Conservation (phyloP, 2,113 vertebrate species). For the Brachyhypopomus gauderio region DNA sequence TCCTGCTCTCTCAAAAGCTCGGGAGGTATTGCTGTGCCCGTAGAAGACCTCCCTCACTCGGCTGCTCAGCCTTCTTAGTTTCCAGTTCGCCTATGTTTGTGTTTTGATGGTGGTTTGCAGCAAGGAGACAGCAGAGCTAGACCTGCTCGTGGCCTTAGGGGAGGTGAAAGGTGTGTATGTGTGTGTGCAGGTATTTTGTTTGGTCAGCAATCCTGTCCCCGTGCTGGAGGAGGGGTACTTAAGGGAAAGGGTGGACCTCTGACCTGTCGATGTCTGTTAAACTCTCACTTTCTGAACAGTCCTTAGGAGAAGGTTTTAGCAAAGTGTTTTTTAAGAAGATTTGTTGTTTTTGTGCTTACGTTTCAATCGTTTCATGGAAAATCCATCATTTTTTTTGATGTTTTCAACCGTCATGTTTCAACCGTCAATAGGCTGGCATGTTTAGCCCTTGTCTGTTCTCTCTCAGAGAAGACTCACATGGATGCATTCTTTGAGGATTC, state of each 20-base stretch:
- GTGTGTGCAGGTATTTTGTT: conserved; percentile 15
- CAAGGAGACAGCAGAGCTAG: conserved; percentile 5
- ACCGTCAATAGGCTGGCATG: not conserved
- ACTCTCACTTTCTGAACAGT: not conserved
- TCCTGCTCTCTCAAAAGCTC: conserved; percentile 9
- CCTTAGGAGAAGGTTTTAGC: not conserved
- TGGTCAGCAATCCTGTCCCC: not conserved
- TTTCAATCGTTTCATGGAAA: too few relatives aligned
- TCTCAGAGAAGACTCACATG: conserved; percentile 30
- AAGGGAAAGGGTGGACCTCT: conserved; percentile 1
- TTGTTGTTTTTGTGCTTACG: too few relatives aligned
- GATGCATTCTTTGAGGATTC: conserved; percentile 47
- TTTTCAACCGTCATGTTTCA: not conserved
- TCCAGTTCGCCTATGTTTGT: not conserved
- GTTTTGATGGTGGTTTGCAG: conserved; percentile 37
- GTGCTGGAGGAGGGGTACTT: not conserved
- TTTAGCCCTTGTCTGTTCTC: conserved; percentile 32
- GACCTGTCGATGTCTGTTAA: not conserved
- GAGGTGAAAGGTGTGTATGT: conserved; percentile 27
- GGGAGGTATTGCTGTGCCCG: not conserved
- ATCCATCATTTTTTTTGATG: too few relatives aligned
- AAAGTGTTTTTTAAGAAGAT: too few relatives aligned
- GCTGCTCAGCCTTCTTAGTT: not conserved
- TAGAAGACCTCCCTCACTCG: conserved; percentile 16
- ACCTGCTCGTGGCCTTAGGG: conserved; percentile 17